Percentiles rank a stretch among this genome's conserved stretches.
These are phyloP conservation scores for Stenchaetothrips biformis DNA, from an alignment of 2,888 invertebrate species.

Conservation along the genomic window DNA sequence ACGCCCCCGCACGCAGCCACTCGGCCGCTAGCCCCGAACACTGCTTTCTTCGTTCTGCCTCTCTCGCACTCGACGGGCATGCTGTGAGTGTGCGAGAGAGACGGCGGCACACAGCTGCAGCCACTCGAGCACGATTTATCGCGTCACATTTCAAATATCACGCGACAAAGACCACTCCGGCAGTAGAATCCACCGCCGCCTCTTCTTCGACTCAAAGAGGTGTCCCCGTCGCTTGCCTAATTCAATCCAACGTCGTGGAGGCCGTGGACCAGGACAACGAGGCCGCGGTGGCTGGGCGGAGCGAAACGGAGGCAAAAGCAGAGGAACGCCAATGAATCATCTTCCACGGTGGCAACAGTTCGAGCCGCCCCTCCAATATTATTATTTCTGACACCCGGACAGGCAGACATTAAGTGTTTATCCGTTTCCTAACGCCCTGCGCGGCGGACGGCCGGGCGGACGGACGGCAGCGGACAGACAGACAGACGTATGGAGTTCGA, in stretches of 20 bases:
- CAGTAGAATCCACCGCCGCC: neutral
- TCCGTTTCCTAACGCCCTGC: neutral
- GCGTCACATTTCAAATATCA: neutral
- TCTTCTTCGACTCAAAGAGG: neutral
- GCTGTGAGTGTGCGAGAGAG: no score
- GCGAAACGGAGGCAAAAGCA: neutral
- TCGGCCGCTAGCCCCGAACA: no score
- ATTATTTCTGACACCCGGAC: slow-evolving; percentile 12
- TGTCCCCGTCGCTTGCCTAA: neutral
- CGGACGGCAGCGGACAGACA: neutral
- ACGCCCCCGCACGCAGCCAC: no score
- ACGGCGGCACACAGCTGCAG: no score
- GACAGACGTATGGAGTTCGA: neutral
- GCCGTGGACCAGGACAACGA: neutral
- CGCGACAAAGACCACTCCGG: neutral
- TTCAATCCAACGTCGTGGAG: neutral
- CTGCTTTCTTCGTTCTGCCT: no score
- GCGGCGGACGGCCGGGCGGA: neutral
- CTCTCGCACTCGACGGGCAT: no score
- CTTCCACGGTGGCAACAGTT: slow-evolving; percentile 4
- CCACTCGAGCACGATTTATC: neutral
- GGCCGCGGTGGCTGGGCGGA: neutral
- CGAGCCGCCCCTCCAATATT: neutral
- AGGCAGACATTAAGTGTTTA: slow-evolving; percentile 3
- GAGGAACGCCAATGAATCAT: neutral